phyloP scores from a whole-genome alignment of 2,888 invertebrate species.

The Dynastes tityus region DNA sequence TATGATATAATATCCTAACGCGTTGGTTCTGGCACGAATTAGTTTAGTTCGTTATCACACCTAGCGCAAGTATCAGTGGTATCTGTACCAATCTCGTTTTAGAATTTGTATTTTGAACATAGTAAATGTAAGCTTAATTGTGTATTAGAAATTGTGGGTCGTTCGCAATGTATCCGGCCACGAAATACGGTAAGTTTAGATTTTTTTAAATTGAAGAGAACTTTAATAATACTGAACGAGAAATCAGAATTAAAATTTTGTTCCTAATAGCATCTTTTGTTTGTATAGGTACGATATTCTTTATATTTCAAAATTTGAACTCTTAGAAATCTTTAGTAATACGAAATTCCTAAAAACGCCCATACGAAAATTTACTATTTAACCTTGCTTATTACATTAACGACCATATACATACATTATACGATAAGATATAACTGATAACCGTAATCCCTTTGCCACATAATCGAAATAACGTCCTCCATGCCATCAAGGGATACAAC shows the following conservation, averaged over 20 bases:
- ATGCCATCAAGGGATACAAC: not conserved
- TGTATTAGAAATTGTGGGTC: not conserved
- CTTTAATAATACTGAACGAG: not conserved
- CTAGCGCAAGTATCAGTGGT: not conserved
- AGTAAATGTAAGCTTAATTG: conserved; percentile 3
- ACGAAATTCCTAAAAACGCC: not conserved
- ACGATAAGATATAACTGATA: conserved; percentile 1
- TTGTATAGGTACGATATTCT: not conserved
- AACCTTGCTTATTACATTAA: not conserved
- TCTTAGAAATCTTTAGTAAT: not conserved
- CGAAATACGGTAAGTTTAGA: conserved; percentile 34
- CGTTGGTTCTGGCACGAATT: no score
- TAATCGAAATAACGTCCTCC: not conserved
- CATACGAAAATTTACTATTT: not conserved
- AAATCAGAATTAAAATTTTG: no score
- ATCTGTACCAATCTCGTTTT: not conserved
- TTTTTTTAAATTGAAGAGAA: not conserved
- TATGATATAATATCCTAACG: no score
- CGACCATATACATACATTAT: not conserved
- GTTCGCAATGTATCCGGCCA: conserved; percentile 29
- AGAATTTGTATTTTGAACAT: not conserved
- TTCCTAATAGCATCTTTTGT: not conserved
- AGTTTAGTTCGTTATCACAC: conserved; percentile 11
- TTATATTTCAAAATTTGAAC: not conserved
- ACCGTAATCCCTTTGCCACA: not conserved